phyloP scores from a whole-genome alignment of 1,140 invertebrate species.

The Nephila pilipes region DNA sequence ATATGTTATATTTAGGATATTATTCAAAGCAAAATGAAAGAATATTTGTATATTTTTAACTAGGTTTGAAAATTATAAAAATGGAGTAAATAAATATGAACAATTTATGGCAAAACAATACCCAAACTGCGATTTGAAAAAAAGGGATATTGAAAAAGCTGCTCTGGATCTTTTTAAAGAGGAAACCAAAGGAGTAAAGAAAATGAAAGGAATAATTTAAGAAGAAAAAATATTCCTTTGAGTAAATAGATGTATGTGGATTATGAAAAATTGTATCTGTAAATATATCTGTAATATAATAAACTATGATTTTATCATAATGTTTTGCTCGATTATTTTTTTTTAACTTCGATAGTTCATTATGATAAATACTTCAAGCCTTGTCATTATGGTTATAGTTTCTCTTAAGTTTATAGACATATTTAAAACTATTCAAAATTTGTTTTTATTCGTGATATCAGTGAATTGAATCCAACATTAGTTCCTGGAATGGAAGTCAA shows the following conservation, averaged over 20 bases:
- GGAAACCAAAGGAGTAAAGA: not conserved
- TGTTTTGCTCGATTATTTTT: not conserved
- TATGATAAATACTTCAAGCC: too few species aligned
- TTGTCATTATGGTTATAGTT: too few species aligned
- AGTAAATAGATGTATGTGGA: not conserved
- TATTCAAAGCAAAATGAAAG: too few species aligned
- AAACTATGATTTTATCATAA: not conserved
- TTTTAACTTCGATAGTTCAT: too few species aligned
- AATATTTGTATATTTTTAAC: too few species aligned
- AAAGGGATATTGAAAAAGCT: slow-evolving; percentile 42
- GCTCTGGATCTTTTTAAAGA: slow-evolving; percentile 19
- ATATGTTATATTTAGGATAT: too few species aligned
- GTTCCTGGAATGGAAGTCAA: too few species aligned
- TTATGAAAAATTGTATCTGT: not conserved
- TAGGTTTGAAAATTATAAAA: slow-evolving; percentile 64
- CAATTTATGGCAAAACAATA: not conserved
- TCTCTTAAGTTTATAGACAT: too few species aligned
- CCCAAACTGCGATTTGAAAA: not conserved
- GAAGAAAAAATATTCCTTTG: not conserved
- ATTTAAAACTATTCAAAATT: too few species aligned
- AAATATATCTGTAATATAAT: slow-evolving; percentile 13
- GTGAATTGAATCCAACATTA: too few species aligned
- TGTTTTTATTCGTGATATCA: not conserved
- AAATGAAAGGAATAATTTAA: not conserved
- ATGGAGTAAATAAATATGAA: slow-evolving; percentile 11